Percentiles rank a stretch among this genome's conserved stretches.
phyloP scores from a whole-genome alignment of 2,113 vertebrate genomes.

The Amblyornis subalaris region DNA sequence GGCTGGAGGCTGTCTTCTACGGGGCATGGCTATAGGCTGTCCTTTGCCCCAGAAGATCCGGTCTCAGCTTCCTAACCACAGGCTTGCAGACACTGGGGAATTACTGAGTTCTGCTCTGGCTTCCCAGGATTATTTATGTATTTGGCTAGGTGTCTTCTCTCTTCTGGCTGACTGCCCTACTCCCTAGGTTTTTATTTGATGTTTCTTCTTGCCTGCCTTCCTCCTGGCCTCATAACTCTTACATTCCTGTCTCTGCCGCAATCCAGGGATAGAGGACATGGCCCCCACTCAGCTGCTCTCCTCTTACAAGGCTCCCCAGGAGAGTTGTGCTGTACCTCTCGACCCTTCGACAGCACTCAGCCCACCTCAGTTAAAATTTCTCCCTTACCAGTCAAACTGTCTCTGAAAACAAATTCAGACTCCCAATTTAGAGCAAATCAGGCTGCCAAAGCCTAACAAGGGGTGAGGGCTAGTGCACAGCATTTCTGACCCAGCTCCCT shows the following conservation, averaged over 20 bases:
- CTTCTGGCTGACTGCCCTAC: constrained; percentile 40
- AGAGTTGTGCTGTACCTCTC: background rate
- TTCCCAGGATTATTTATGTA: constrained; percentile 26
- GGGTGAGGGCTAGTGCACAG: background rate
- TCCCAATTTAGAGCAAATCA: background rate
- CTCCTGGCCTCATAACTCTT: constrained; percentile 28
- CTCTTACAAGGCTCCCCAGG: background rate
- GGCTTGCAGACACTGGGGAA: background rate
- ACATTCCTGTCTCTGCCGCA: background rate
- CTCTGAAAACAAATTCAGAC: background rate
- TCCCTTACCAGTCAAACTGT: background rate
- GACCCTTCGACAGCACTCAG: background rate
- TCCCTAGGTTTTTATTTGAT: constrained; percentile 40
- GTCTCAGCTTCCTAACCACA: background rate
- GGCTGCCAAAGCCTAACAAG: background rate
- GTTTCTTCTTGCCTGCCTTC: constrained; percentile 44
- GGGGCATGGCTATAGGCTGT: background rate
- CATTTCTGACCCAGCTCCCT: background rate
- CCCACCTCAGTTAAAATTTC: background rate
- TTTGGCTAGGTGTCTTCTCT: constrained; percentile 46
- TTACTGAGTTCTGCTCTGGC: background rate
- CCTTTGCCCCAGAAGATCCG: background rate
- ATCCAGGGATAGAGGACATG: background rate
- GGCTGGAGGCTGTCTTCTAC: background rate
- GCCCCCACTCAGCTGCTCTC: background rate